Conservation (phyloP, 1,140 invertebrate genomes). For the Oryctes rhinoceros region DNA sequence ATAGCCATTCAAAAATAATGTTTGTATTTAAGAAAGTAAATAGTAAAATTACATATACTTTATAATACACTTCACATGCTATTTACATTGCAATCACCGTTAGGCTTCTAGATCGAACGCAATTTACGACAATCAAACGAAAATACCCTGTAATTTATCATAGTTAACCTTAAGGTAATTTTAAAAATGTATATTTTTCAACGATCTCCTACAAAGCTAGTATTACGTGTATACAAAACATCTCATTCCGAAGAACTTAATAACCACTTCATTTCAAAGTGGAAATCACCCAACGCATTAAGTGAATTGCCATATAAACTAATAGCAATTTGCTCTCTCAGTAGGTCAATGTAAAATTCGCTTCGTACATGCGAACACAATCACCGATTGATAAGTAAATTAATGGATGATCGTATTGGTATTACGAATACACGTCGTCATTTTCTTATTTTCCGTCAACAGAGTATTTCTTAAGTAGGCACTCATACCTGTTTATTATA, state of each 20-base stretch:
- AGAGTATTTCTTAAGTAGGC: too few relatives aligned
- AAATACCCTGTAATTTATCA: background rate
- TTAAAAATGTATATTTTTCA: background rate
- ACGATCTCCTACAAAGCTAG: background rate
- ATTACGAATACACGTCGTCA: background rate
- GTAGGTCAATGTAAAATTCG: slow-evolving; percentile 14
- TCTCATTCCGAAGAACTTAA: background rate
- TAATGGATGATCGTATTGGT: background rate
- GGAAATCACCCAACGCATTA: background rate
- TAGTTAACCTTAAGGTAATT: background rate
- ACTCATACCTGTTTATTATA: background rate
- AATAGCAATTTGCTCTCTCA: slow-evolving; percentile 6
- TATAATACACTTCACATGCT: too few relatives aligned
- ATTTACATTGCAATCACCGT: too few relatives aligned
- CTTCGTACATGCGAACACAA: background rate
- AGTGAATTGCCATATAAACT: slow-evolving; percentile 11
- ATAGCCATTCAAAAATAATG: too few relatives aligned
- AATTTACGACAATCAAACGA: too few relatives aligned
- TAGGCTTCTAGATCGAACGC: too few relatives aligned
- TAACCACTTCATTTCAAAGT: slow-evolving; percentile 1
- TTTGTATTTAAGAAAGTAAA: too few relatives aligned
- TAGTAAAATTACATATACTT: too few relatives aligned
- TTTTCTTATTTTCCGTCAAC: too few relatives aligned
- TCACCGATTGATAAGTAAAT: slow-evolving; percentile 6
- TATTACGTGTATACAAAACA: background rate